These are phyloP conservation scores for Diadegma fenestrale DNA, from an alignment of 2,888 invertebrate genomes.

Conservation along the genomic window DNA sequence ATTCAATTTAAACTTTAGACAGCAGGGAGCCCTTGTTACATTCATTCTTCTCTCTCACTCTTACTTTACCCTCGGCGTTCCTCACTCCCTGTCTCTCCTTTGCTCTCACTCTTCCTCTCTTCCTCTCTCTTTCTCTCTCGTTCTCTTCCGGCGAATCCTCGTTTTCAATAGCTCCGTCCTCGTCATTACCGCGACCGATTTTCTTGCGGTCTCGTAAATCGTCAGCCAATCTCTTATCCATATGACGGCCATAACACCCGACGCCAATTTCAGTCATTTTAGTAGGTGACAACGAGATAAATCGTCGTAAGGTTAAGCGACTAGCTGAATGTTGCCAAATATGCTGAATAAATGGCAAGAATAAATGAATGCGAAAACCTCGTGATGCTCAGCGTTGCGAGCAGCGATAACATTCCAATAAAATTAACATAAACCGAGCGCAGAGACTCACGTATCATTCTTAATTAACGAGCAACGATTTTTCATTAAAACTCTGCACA, in stretches of 20 bases:
- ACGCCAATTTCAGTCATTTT: slow-evolving; percentile 26
- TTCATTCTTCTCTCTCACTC: slow-evolving; percentile 8
- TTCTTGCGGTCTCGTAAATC: slow-evolving; percentile 70
- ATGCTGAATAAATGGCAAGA: background rate
- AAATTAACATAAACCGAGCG: background rate
- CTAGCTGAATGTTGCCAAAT: background rate
- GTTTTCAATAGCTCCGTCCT: slow-evolving; percentile 25
- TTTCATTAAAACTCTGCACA: background rate
- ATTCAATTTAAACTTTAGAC: slow-evolving; percentile 69
- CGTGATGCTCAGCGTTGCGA: background rate
- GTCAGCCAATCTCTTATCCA: slow-evolving; percentile 23
- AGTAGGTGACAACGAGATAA: background rate
- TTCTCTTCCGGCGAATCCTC: slow-evolving; percentile 25
- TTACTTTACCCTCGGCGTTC: background rate
- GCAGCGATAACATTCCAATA: background rate
- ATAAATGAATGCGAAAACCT: background rate
- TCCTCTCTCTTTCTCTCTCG: slow-evolving; percentile 9
- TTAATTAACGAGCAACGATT: background rate
- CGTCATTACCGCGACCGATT: slow-evolving; percentile 57
- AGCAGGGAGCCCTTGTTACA: slow-evolving; percentile 57
- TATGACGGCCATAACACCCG: background rate
- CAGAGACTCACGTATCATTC: background rate
- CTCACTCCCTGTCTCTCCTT: slow-evolving; percentile 1
- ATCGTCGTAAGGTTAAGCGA: background rate
- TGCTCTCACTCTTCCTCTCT: slow-evolving; percentile 16